Percentiles rank a stretch among this genome's conserved stretches.
Conservation (phyloP, 2,113 vertebrate genomes). For the Campylomormyrus numenius region DNA sequence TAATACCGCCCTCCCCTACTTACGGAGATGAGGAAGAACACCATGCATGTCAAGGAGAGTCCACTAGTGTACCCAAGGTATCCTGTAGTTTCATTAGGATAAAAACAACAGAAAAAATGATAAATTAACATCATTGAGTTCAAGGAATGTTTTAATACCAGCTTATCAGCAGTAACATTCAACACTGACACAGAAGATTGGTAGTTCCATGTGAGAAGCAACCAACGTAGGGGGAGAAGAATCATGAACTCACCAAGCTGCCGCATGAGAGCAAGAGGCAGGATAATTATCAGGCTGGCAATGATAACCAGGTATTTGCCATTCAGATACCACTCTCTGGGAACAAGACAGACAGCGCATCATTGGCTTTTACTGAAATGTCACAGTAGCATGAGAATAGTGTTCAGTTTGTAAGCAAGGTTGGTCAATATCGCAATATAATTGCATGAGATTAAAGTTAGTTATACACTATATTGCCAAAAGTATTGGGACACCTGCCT, state of each 20-base stretch:
- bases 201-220: neutral
- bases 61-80: slow-evolving; percentile 82
- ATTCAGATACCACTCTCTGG: slow-evolving; percentile 70
- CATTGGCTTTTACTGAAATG: neutral
- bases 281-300: slow-evolving; percentile 65
- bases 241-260: slow-evolving; percentile 65
- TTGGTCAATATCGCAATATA: no score
- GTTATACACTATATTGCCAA: neutral
- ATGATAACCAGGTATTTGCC: slow-evolving; percentile 71
- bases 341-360: neutral
- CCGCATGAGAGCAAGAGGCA: slow-evolving; percentile 74
- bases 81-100: slow-evolving; percentile 48
- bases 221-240: neutral
- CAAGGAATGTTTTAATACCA: neutral
- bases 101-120: no score
- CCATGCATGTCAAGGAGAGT: slow-evolving; percentile 78
- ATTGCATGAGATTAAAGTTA: neutral
- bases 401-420: neutral
- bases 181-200: neutral
- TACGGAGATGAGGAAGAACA: slow-evolving; percentile 79
- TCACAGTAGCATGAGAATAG: neutral
- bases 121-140: neutral
- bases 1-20: slow-evolving; percentile 40
- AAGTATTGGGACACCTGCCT: no score
- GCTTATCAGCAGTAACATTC: neutral